Conservation (phyloP, 2,888 invertebrate genomes). For the Drosophila histrio region DNA sequence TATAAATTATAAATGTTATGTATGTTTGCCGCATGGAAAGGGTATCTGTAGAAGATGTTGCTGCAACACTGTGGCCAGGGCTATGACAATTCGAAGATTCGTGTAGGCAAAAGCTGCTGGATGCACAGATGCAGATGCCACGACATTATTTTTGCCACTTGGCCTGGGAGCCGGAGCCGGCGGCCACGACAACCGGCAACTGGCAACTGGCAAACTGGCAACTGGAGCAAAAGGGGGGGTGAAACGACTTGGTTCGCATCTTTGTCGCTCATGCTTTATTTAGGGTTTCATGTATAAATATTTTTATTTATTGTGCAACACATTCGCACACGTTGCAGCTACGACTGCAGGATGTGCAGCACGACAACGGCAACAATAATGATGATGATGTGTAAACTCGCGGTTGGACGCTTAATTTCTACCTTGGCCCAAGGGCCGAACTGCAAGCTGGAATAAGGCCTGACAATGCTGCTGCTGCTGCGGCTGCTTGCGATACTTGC, state of each 20-base stretch:
- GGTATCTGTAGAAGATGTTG: constrained; percentile 24
- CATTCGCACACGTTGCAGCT: constrained; percentile 74
- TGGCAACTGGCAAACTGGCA: constrained; percentile 21
- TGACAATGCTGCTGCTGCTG: not conserved
- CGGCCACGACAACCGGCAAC: constrained; percentile 26
- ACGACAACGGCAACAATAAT: constrained; percentile 63
- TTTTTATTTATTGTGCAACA: constrained; percentile 80
- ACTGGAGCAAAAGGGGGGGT: constrained; percentile 5
- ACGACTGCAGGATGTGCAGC: constrained; percentile 34
- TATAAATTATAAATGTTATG: too few species aligned
- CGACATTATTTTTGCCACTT: constrained; percentile 79
- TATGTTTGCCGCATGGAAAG: not conserved
- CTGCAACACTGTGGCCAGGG: not conserved
- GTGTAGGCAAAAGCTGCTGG: constrained; percentile 69
- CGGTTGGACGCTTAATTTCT: constrained; percentile 78
- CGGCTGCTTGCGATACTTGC: not conserved
- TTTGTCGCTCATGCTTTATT: constrained; percentile 80
- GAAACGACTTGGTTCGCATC: constrained; percentile 70
- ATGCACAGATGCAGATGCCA: constrained; percentile 77
- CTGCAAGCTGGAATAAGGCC: constrained; percentile 16
- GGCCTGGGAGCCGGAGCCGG: constrained; percentile 38
- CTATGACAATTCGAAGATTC: constrained; percentile 64
- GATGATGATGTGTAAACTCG: constrained; percentile 80
- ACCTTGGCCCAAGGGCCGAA: constrained; percentile 65
- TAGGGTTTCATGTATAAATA: constrained; percentile 80